Base-by-base conservation (phyloP, 2,113 vertebrate genomes). In the Plestiodon gilberti region DNA sequence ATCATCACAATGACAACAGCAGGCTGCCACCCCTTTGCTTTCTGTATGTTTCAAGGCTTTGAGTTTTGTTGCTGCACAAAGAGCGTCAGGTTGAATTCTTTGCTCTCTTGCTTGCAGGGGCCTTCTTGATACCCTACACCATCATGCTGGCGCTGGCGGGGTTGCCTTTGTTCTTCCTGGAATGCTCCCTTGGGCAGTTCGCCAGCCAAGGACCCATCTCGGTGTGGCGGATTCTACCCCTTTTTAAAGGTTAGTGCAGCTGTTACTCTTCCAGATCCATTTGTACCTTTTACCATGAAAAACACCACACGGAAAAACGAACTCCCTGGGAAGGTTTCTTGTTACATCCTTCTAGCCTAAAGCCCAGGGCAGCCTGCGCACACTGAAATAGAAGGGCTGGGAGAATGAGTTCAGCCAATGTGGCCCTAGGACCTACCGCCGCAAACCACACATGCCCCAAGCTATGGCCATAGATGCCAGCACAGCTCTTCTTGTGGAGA, bases 171-270 rank as follows among this genome's bases (percentile, higher is more conserved):
- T 99, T 98, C 96, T 98, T 99, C 92, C 79, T 99, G 93, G 99
- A 99, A 89, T 99, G 98, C 80, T 98, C 98, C 40, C 83, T 99
- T 0, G 99, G 98, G 48, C 99, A 99, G 87, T 99, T 99, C 96
- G 97, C 98, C 95, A 99, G 99, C 89, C 96, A 97, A 92, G 98
- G 99, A 30, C 98, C 99, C 20, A 91, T 99, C 89, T 98, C 98
- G 0, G 0, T 97, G 52, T 99, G 98, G 98, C 97, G 95, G 89
- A 89, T 97, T 38, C 95, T 98, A 33, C 98, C 98, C 1, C 84
- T 99, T 70, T 95, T 99, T 90, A 98, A 99, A 97, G 99, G 98
- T 99, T 77, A 88, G 96, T 95, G 88, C n/a, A n/a, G n/a, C 92
- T 83, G 11, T 81, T 85, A 69, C 3, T 43, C 84, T 92, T 81